Conservation (phyloP, 2,888 invertebrate genomes). For the Nomada lathburiana region DNA sequence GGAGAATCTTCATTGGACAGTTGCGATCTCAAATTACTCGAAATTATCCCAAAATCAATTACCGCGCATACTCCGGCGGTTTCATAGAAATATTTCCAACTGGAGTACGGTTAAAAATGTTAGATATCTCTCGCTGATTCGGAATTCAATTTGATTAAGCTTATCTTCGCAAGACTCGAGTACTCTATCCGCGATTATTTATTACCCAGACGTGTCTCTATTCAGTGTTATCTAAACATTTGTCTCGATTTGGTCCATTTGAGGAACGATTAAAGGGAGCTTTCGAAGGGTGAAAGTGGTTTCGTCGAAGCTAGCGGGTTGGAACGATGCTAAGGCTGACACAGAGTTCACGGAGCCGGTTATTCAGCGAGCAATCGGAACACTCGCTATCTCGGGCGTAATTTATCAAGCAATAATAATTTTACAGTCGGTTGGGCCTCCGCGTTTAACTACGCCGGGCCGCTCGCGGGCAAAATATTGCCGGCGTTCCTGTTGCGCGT, state of each 20-base stretch:
- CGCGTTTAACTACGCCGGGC: neutral
- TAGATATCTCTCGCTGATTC: no score
- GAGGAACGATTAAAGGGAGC: constrained; percentile 16
- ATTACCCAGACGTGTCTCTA: neutral
- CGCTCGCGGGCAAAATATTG: neutral
- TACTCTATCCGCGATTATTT: neutral
- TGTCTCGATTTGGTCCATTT: neutral
- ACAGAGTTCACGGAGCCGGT: constrained; percentile 31
- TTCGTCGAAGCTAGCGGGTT: constrained; percentile 30
- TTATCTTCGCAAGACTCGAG: no score
- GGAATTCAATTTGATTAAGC: no score
- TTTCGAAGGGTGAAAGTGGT: constrained; percentile 41
- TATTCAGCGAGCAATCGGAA: constrained; percentile 26
- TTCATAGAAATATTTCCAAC: no score
- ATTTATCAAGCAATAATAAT: constrained; percentile 28
- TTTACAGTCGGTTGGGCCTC: constrained; percentile 9
- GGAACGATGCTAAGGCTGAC: constrained; percentile 40
- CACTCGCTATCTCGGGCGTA: neutral
- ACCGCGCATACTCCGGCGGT: no score
- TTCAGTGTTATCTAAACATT: neutral
- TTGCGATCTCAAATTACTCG: no score
- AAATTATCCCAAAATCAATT: no score
- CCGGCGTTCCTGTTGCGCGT: neutral
- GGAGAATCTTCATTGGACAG: no score
- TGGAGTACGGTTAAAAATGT: no score